A percentile compares a stretch with the other conserved stretches of the same genome.
Evolutionary conservation across 2,113 vertebrate species (phyloP).

Genomic region (Nestor notabilis): DNA sequence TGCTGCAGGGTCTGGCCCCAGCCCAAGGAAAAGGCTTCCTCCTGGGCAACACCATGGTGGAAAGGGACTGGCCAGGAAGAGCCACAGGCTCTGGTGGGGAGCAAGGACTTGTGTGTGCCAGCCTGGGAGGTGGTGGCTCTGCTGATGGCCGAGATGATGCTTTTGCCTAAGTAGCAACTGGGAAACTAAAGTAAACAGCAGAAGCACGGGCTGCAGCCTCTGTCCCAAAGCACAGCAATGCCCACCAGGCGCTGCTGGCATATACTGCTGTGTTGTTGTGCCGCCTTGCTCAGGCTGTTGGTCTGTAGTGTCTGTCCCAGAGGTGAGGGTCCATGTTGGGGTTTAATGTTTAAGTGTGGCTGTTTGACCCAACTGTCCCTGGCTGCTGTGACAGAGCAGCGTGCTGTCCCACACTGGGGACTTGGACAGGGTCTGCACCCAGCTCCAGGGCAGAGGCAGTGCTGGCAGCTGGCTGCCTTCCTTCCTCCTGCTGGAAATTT

Average conservation of each 20-base stretch:
- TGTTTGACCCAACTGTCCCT: fast-evolving
- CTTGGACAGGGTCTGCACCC: background rate
- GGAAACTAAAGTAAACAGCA: background rate
- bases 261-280: fast-evolving
- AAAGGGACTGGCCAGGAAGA: background rate
- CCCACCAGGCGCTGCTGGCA: background rate
- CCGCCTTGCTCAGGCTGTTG: background rate
- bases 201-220: background rate
- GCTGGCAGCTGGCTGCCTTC: background rate
- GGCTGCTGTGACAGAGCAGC: fast-evolving
- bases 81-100: fast-evolving
- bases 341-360: fast-evolving
- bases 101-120: fast-evolving
- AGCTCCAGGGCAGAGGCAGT: background rate
- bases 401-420: fast-evolving
- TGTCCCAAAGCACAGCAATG: fast-evolving
- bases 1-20: fast-evolving
- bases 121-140: background rate
- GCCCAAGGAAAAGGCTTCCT: background rate
- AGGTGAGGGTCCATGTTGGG: fast-evolving
- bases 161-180: background rate
- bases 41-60: background rate
- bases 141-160: background rate
- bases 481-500: background rate
- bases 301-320: background rate